Conservation (phyloP, 2,888 invertebrate species). For the Sympetrum striolatum region DNA sequence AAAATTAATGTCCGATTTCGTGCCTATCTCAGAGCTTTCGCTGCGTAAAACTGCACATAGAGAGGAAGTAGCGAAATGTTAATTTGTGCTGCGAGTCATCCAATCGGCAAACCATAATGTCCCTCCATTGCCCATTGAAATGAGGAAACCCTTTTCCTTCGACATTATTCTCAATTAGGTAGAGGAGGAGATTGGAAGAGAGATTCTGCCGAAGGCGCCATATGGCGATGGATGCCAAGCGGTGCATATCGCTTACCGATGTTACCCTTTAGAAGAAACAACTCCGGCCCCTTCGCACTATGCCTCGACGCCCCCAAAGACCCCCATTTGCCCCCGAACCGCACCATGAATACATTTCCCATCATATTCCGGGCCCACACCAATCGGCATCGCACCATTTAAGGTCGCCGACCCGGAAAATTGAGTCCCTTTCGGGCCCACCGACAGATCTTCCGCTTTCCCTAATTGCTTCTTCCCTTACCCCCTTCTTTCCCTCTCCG, state of each 20-base stretch:
- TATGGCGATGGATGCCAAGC: conserved; percentile 25
- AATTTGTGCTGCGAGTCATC: too few relatives aligned
- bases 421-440: neutral
- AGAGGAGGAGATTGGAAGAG: neutral
- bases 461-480: neutral
- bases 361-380: conserved; percentile 11
- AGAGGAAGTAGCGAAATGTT: too few relatives aligned
- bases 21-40: too few relatives aligned
- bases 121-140: neutral
- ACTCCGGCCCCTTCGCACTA: conserved; percentile 28
- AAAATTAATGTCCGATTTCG: too few relatives aligned
- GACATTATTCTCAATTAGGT: conserved; percentile 27
- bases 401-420: conserved; percentile 35
- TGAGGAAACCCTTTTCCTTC: neutral
- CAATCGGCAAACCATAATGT: too few relatives aligned
- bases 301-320: conserved; percentile 55
- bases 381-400: conserved; percentile 21
- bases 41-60: too few relatives aligned
- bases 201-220: neutral
- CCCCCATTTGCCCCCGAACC: conserved; percentile 58
- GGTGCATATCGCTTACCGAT: conserved; percentile 48
- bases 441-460: neutral
- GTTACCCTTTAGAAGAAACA: conserved; percentile 47
- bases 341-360: neutral
- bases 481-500: neutral